Base-by-base conservation (phyloP, 2,113 vertebrate species). In the Hirundichthys speculiger region DNA sequence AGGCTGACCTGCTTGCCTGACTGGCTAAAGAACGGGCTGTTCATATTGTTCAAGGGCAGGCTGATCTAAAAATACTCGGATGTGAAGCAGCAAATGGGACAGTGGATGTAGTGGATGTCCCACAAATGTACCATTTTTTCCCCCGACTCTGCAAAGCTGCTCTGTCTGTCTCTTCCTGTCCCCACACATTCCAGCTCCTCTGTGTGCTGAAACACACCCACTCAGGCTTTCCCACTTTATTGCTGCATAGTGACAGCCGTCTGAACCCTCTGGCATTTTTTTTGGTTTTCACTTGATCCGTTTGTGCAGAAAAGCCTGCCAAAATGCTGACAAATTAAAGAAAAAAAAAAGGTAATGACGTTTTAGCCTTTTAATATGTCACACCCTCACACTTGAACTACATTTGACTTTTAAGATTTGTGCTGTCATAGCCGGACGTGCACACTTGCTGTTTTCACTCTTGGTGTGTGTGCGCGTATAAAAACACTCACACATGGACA, bases 121-220 rank as follows among this genome's bases (percentile, higher is more conserved):
- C 57, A 18, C 41, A 43, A 50, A 69, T 59, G 34, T 34, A 24
- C 42, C 47, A 15, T 12, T 14, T 47, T 48, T 27, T 56, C 52
- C 18, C 15, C 56, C 11, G 60, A 77, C 64, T 84, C 65, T 57
- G 65, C 77, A 64, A 34, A 61, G 59, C 72, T 18, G 49, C 62
- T 58, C 63, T 59, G 68, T 79, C 74, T 54, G 45, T 64, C 73
- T 80, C 69, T 80, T 76, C 64, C 79, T 76, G 75, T 83, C 79
- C 67, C 77, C 75, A 69, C 68, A 78, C 82, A 86, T 86, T 89
- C 79, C 85, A 16, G 71, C 77, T 69, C 64, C n/a, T 69, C 67
- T 78, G 73, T 81, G 69, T 47, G 59, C 64, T 21, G 8, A 49
- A 55, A 59, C 80, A 75, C 75, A 40, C 77, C 82, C 73, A 75